A percentile compares a stretch with the other conserved stretches of the same genome.
Evolutionary conservation across 2,113 vertebrate genomes (phyloP).

Genomic region (Euleptes europaea): DNA sequence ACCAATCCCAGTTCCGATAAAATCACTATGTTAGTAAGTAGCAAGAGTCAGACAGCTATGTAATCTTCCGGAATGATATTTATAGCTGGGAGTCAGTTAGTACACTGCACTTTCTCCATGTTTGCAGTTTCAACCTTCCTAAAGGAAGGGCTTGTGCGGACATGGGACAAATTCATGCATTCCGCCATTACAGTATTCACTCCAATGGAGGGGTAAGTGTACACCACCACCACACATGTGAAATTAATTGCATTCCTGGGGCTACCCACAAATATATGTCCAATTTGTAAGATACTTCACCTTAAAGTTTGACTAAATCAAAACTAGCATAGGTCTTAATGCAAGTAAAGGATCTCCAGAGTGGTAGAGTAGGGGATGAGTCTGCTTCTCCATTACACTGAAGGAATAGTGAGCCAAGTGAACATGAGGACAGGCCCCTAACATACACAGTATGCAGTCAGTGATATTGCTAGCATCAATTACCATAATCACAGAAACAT

Average conservation of each 20-base stretch:
- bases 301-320: background rate
- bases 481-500: background rate
- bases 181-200: background rate
- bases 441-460: background rate
- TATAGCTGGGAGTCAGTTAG: background rate
- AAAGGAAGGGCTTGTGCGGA: background rate
- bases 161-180: background rate
- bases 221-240: background rate
- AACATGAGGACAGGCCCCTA: background rate
- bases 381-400: background rate
- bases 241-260: background rate
- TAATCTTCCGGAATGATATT: background rate
- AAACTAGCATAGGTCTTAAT: no score
- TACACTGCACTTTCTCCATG: background rate
- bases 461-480: background rate
- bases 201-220: background rate
- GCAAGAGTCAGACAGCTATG: slow-evolving; percentile 44
- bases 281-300: background rate
- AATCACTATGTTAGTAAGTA: slow-evolving; percentile 5
- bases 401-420: background rate
- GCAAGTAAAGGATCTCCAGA: background rate
- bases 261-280: background rate
- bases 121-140: background rate
- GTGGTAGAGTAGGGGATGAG: background rate
- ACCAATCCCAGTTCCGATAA: slow-evolving; percentile 14